A percentile compares a stretch with the other conserved stretches of the same genome.
Evolutionary conservation across 2,797 vertebrate species (phyloP).

Genomic region (Sternarchorhynchus goeldii): DNA sequence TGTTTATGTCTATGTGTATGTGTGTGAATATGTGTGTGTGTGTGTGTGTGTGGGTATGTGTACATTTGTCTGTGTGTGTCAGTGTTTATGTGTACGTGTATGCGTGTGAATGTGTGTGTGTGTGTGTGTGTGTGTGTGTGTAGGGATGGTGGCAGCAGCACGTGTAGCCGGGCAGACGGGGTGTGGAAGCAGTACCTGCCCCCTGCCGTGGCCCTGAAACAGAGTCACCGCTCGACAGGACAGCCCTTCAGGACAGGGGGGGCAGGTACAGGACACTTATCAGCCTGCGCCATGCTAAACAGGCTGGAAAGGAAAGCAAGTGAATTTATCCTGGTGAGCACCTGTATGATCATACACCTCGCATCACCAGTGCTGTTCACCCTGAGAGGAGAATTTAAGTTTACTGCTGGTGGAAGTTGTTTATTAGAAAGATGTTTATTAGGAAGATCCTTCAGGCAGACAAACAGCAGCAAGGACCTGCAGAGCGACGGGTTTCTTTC

Average conservation of each 20-base stretch:
- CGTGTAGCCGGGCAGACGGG: too few relatives aligned
- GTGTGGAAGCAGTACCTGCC: slow-evolving; percentile 63
- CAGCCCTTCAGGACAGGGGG: slow-evolving; percentile 67
- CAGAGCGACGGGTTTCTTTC: slow-evolving; percentile 1
- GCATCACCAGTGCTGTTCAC: not conserved
- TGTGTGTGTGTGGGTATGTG: too few relatives aligned
- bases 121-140: slow-evolving; percentile 9
- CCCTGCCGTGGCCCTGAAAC: slow-evolving; percentile 76
- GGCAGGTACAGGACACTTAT: slow-evolving; percentile 61
- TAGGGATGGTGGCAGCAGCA: slow-evolving; percentile 71
- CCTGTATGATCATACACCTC: not conserved
- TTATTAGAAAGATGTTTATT: too few relatives aligned
- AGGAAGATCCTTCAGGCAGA: not conserved
- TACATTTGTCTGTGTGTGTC: too few relatives aligned
- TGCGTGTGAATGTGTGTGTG: not conserved
- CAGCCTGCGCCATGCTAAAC: slow-evolving; percentile 64
- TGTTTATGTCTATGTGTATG: too few relatives aligned
- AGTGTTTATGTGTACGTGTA: too few relatives aligned
- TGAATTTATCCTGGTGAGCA: slow-evolving; percentile 9
- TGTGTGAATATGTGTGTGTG: too few relatives aligned
- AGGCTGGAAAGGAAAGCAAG: slow-evolving; percentile 47
- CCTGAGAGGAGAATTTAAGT: not conserved
- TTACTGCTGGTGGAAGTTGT: too few relatives aligned
- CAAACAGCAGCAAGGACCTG: not conserved
- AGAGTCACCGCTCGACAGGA: slow-evolving; percentile 70